These are phyloP conservation scores for Luscinia luscinia DNA, from an alignment of 2,797 vertebrate species.

Conservation along the genomic window DNA sequence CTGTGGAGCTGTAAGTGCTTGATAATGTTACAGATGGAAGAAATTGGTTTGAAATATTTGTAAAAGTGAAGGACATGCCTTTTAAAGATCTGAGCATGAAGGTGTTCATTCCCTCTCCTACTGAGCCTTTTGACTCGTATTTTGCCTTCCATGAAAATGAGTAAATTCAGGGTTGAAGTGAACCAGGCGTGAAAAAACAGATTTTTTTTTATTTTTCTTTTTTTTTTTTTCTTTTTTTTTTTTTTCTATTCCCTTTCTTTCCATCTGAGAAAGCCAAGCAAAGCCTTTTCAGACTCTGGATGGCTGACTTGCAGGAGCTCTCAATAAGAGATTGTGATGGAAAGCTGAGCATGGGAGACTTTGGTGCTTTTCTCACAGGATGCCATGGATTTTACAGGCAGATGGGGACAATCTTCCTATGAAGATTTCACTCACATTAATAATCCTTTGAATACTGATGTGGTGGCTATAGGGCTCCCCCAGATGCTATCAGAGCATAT, in stretches of 20 bases:
- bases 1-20: neutral
- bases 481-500: neutral
- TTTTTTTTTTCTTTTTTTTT: neutral
- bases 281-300: neutral
- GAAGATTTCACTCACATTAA: neutral
- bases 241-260: neutral
- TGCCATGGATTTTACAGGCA: neutral
- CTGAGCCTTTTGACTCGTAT: neutral
- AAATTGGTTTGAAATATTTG: neutral
- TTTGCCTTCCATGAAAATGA: neutral
- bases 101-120: neutral
- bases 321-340: neutral
- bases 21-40: neutral
- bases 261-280: neutral
- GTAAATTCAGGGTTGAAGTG: neutral
- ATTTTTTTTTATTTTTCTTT: neutral
- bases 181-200: neutral
- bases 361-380: neutral
- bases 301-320: neutral
- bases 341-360: neutral
- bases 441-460: neutral
- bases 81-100: neutral
- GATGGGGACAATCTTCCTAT: neutral
- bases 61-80: neutral
- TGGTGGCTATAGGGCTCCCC: neutral